Evolutionary conservation across 1,140 invertebrate species (phyloP).

Genomic region (Brachionus asplanchnoidis): DNA sequence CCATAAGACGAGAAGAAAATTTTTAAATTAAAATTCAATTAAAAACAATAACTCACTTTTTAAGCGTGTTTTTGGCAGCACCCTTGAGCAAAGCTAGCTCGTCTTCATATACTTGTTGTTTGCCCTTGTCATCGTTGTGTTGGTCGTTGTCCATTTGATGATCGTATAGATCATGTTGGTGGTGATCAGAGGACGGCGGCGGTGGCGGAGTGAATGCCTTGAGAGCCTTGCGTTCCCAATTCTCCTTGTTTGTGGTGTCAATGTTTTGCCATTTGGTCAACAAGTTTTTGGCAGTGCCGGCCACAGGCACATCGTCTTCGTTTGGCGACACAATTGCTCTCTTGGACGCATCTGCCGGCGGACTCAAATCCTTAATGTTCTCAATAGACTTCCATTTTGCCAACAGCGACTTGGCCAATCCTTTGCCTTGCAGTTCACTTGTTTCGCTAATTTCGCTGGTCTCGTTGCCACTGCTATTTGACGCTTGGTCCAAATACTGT

Average conservation of each 20-base stretch:
- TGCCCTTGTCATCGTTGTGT: background rate
- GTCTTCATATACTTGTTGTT: background rate
- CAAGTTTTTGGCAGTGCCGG: background rate
- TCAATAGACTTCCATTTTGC: constrained; percentile 39
- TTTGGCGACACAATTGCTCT: background rate
- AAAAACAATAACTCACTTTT: constrained; percentile 7
- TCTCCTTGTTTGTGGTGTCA: background rate
- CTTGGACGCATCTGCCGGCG: background rate
- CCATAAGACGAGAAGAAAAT: no score
- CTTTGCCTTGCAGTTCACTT: constrained; percentile 13
- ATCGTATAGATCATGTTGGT: background rate
- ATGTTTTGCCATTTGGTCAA: constrained; percentile 37
- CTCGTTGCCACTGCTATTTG: background rate
- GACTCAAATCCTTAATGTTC: constrained; percentile 21
- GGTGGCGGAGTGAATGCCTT: constrained; percentile 20
- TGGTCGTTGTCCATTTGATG: background rate
- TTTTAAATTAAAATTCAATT: no score
- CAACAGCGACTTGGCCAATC: constrained; percentile 16
- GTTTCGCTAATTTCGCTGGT: background rate
- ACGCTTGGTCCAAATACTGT: constrained; percentile 34
- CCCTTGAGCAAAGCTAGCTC: constrained; percentile 23
- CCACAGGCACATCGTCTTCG: background rate
- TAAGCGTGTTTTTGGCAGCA: background rate
- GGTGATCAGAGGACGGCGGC: background rate
- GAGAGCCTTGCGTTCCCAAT: background rate